Percentiles rank a stretch among this genome's conserved stretches.
These are phyloP conservation scores for Leiothrix lutea DNA, from an alignment of 2,113 vertebrate species.

Conservation along the genomic window DNA sequence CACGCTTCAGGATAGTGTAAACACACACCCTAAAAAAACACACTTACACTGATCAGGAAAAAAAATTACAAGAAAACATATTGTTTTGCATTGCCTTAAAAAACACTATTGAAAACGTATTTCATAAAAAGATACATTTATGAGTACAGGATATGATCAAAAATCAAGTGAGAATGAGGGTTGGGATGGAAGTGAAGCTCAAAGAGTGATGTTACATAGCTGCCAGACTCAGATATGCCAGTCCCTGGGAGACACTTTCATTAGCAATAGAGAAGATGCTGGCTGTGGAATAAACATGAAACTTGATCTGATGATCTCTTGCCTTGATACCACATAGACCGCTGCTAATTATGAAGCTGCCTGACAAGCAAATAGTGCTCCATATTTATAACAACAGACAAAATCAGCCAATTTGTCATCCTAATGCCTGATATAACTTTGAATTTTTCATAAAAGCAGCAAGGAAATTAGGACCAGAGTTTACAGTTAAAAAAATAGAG, in stretches of 20 bases:
- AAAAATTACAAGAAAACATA: not conserved
- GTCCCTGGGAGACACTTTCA: constrained; percentile 52
- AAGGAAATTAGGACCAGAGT: not conserved
- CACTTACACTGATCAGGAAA: not conserved
- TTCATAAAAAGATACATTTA: not conserved
- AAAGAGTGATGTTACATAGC: constrained; percentile 31
- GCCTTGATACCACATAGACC: constrained; percentile 43
- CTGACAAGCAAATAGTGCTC: constrained; percentile 46
- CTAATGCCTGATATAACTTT: constrained; percentile 34
- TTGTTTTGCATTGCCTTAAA: not conserved
- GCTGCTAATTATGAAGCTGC: constrained; percentile 43
- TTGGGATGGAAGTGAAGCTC: constrained; percentile 38
- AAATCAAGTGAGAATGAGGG: constrained; percentile 30
- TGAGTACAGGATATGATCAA: constrained; percentile 37
- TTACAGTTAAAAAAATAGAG: not conserved
- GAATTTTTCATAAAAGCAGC: constrained; percentile 41
- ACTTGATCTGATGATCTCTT: constrained; percentile 55
- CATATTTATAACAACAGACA: constrained; percentile 36
- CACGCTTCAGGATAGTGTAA: rapidly evolving
- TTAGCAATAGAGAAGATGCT: constrained; percentile 25
- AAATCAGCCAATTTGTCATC: constrained; percentile 46
- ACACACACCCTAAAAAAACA: not conserved
- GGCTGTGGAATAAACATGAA: constrained; percentile 48
- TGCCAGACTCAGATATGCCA: constrained; percentile 42
- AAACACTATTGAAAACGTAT: not conserved